Evolutionary conservation across 2,113 vertebrate species (phyloP), one percentile per base, ranked within the genome.

Genomic region (Donacobius atricapilla): DNA sequence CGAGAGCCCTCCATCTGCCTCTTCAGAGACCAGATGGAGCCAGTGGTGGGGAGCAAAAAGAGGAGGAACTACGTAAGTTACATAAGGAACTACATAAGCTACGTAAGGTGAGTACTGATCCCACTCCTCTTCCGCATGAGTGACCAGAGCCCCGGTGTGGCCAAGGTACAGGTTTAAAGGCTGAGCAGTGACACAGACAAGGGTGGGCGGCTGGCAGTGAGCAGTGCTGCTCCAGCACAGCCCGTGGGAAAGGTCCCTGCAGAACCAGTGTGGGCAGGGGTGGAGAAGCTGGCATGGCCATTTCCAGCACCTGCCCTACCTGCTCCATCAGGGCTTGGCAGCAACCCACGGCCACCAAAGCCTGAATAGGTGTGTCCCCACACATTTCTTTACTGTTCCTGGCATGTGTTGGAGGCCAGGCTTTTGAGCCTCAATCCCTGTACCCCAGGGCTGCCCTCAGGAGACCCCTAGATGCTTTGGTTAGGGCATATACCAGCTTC

Each of bases 401-500:
- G 39, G 21, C 10, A 20, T 33, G 15, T 39, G 28, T 39, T 0
- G 0, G 33, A 53, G 28, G 25, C 37, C 63, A 68, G 53, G 14
- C 15, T 28, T 60, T 39, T 39, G n/a, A 61, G 28, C 10, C 13
- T 63, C n/a, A 16, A n/a, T 39, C 19, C 13, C 9, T 39, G 22
- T 37, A 22, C 11, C 11, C 4, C 11, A 57, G 42, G 11, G 30
- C 25, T 64, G 9, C 27, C 35, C 31, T 23, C 56, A n/a, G n/a
- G 28, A 15, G 39, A 30, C 4, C 5, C 25, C 11, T 30, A 64
- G 25, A 42, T 27, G 5, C 11, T 64, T 64, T 35, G 17, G 25
- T 1, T 1, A 48, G 23, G 48, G 28, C 40, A 42, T 48, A 15
- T 42, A 25, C 31, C 31, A 23, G 10, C 50, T 48, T 31, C 5